Conservation (phyloP, 2,888 invertebrate genomes). For the Pristionchus arcanus region DNA sequence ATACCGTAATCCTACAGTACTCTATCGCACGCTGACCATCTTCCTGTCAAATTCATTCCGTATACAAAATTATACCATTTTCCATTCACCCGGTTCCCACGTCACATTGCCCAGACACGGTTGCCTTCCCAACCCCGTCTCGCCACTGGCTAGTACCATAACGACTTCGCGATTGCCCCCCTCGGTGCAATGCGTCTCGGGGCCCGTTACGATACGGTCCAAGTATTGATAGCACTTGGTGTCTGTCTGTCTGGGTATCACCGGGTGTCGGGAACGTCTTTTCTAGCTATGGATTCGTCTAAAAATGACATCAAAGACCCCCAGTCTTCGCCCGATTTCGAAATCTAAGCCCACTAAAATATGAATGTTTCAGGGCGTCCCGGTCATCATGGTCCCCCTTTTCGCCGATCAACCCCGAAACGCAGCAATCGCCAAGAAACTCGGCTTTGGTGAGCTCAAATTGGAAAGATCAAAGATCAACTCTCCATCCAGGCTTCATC, state of each 20-base stretch:
- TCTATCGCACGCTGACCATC: background rate
- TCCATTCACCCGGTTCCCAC: no score
- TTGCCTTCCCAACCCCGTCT: background rate
- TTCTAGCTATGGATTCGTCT: background rate
- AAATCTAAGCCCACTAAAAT: background rate
- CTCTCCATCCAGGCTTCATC: background rate
- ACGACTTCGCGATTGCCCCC: background rate
- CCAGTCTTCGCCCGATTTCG: background rate
- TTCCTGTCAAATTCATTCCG: background rate
- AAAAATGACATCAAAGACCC: background rate
- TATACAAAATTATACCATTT: background rate
- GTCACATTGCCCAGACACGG: background rate
- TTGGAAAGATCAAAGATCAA: slow-evolving; percentile 18
- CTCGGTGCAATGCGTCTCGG: background rate
- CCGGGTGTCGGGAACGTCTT: background rate
- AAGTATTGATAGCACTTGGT: background rate
- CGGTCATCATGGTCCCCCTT: slow-evolving; percentile 34
- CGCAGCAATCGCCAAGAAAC: slow-evolving; percentile 40
- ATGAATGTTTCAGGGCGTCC: slow-evolving; percentile 40
- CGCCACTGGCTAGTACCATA: background rate
- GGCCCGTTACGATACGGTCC: background rate
- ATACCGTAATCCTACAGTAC: background rate
- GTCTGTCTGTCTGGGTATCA: background rate
- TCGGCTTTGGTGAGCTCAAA: slow-evolving; percentile 22
- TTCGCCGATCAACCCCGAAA: slow-evolving; percentile 52